Conservation (phyloP, 1,140 invertebrate species). For the Hirudo medicinalis region DNA sequence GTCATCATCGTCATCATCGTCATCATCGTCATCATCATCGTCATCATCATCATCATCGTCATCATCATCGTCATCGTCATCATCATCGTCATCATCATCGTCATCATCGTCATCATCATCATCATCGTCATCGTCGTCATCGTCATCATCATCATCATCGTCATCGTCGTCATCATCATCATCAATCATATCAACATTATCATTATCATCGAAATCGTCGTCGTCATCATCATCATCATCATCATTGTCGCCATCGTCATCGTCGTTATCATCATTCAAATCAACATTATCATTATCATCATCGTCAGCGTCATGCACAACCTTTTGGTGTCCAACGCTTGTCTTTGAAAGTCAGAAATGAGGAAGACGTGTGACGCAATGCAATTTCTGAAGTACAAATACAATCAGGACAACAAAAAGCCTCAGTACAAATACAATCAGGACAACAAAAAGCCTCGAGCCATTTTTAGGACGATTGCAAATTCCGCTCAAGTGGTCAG, state of each 20-base stretch:
- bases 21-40: not conserved
- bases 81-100: slow-evolving; percentile 1
- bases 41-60: not conserved
- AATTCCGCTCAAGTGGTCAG: no score
- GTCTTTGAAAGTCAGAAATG: no score
- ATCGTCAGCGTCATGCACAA: not conserved
- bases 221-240: not conserved
- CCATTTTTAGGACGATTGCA: no score
- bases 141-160: slow-evolving; percentile 11
- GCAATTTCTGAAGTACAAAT: no score
- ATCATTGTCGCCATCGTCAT: slow-evolving; percentile 21
- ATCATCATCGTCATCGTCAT: slow-evolving; percentile 4
- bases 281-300: not conserved
- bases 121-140: not conserved
- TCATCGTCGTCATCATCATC: not conserved
- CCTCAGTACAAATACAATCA: no score
- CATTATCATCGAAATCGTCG: not conserved
- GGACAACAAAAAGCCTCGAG: no score
- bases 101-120: slow-evolving; percentile 21
- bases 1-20: slow-evolving; percentile 1
- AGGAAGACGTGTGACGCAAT: no score
- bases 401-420: no score
- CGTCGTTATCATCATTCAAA: not conserved
- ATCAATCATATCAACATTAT: slow-evolving; percentile 14
- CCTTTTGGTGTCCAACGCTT: not conserved